Conservation (phyloP, 2,888 invertebrate genomes). For the Clunio marinus region DNA sequence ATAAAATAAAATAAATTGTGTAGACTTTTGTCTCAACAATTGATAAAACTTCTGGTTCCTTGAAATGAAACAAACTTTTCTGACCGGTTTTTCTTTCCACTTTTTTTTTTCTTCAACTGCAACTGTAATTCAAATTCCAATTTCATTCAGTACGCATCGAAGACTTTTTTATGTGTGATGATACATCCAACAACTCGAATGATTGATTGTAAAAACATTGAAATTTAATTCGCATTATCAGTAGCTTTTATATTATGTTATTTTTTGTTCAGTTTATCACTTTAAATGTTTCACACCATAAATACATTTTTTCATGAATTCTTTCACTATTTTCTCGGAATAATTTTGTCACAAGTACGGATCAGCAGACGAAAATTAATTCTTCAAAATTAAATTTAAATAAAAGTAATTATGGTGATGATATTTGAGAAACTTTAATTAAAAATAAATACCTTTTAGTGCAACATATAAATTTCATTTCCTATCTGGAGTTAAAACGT, state of each 20-base stretch:
- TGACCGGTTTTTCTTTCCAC: background rate
- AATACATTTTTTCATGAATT: slow-evolving; percentile 2
- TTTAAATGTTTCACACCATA: slow-evolving; percentile 35
- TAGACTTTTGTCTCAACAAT: no score
- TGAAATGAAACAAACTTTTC: background rate
- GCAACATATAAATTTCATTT: no score
- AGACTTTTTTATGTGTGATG: no score
- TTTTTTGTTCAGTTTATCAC: slow-evolving; percentile 19
- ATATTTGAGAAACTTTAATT: no score
- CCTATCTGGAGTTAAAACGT: no score
- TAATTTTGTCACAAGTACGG: no score
- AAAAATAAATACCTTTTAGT: no score
- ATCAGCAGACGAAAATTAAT: background rate
- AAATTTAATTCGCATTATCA: slow-evolving; percentile 24
- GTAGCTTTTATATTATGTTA: slow-evolving; percentile 18
- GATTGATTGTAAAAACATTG: slow-evolving; percentile 7
- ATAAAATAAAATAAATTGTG: no score
- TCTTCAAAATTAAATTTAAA: no score
- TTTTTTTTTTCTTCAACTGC: background rate
- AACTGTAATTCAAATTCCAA: background rate
- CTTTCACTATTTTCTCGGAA: background rate
- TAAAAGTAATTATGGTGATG: no score
- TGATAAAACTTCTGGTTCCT: background rate
- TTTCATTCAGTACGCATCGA: background rate
- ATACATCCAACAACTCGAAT: slow-evolving; percentile 16